phyloP scores from a whole-genome alignment of 2,113 vertebrate genomes.

The Orthonyx spaldingii region DNA sequence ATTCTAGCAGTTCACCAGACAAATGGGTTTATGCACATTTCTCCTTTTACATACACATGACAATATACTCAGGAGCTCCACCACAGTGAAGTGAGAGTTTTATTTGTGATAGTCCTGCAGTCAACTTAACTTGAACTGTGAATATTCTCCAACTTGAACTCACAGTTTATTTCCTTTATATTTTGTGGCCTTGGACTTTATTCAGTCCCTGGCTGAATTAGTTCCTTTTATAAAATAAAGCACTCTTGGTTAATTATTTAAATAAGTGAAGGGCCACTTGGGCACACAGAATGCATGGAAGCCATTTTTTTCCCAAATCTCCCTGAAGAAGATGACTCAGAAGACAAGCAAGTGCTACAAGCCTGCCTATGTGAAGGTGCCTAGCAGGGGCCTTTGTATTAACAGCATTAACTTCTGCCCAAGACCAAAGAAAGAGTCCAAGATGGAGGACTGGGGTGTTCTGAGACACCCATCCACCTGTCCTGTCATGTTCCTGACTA shows the following conservation, averaged over 20 bases:
- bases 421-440: background rate
- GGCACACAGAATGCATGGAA: background rate
- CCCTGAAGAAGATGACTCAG: background rate
- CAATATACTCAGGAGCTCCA: background rate
- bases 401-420: background rate
- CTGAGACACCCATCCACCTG: background rate
- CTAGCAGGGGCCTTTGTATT: background rate
- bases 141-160: background rate
- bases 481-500: background rate
- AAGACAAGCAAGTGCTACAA: background rate
- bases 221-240: background rate
- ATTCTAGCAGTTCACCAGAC: background rate
- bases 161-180: background rate
- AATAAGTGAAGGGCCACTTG: background rate
- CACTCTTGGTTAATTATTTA: background rate
- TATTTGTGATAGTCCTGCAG: background rate
- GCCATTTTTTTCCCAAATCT: background rate
- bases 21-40: background rate
- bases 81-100: fast-evolving
- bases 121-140: background rate
- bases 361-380: fast-evolving
- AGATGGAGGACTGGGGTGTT: background rate
- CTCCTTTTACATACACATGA: fast-evolving
- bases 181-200: background rate
- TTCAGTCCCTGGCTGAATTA: background rate